These are phyloP conservation scores for Nixonia krombeini DNA, from an alignment of 1,140 invertebrate species.

Conservation along the genomic window DNA sequence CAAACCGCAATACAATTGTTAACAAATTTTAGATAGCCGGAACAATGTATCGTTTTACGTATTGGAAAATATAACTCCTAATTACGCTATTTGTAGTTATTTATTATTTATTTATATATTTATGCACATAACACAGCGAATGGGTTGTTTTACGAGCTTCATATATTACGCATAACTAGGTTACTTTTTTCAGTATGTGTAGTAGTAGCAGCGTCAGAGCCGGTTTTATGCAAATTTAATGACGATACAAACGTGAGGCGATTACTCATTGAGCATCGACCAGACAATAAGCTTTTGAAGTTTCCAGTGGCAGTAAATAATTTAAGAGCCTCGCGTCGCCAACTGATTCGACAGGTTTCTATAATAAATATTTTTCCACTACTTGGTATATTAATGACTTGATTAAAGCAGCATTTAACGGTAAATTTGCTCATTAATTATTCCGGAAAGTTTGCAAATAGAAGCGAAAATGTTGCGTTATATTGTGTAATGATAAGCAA, in stretches of 20 bases:
- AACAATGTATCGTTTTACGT: no score
- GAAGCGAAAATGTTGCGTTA: no score
- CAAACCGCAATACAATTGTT: no score
- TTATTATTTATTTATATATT: background rate
- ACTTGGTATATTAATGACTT: no score
- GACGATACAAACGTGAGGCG: slow-evolving; percentile 6
- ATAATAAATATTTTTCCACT: background rate
- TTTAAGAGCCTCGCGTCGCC: background rate
- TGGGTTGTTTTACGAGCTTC: background rate
- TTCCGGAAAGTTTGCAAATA: no score
- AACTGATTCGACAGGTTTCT: background rate
- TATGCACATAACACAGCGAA: background rate
- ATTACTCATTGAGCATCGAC: slow-evolving; percentile 9
- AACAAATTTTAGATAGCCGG: no score
- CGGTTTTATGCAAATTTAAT: slow-evolving; percentile 13
- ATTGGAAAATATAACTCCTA: no score
- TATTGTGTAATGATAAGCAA: no score
- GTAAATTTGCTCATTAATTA: no score
- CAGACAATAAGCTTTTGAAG: slow-evolving; percentile 8
- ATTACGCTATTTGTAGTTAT: no score
- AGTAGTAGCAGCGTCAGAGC: slow-evolving; percentile 1
- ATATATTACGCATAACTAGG: slow-evolving; percentile 1
- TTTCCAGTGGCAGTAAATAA: background rate
- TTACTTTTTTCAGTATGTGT: background rate
- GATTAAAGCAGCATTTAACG: no score